Conservation (phyloP, 2,888 invertebrate genomes). For the Aphodius granarius region DNA sequence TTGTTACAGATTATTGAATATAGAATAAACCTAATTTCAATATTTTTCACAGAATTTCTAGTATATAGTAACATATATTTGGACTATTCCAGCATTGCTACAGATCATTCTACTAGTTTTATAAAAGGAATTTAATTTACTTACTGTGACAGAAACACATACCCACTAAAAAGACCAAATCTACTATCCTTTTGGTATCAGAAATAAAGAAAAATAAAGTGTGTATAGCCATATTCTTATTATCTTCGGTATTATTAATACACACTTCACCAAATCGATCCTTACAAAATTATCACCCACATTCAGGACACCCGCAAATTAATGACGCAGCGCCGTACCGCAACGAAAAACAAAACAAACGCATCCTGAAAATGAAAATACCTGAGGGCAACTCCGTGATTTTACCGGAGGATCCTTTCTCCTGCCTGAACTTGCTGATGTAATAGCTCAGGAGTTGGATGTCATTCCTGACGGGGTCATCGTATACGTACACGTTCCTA, state of each 20-base stretch:
- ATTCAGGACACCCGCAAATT: background rate
- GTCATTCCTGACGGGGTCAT: constrained; percentile 78
- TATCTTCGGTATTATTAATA: background rate
- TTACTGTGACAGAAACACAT: no score
- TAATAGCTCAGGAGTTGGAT: constrained; percentile 87
- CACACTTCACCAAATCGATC: background rate
- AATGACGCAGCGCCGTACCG: background rate
- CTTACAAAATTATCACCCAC: background rate
- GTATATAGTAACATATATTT: no score
- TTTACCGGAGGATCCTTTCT: constrained; percentile 54
- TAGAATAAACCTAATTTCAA: no score
- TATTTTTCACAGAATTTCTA: no score
- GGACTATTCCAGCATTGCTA: no score
- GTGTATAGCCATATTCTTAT: no score
- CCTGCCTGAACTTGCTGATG: constrained; percentile 66
- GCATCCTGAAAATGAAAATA: constrained; percentile 19
- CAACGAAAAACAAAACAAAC: background rate
- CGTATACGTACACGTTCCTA: constrained; percentile 64
- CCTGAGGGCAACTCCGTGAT: constrained; percentile 35
- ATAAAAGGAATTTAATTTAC: no score
- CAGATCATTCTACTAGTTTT: no score
- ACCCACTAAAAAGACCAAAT: no score
- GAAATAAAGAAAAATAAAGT: no score
- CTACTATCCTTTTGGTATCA: no score
- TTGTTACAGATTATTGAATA: no score